Evolutionary conservation across 2,113 vertebrate species (phyloP), one percentile per base, ranked within the genome.

Genomic region (Catharus fuscescens): DNA sequence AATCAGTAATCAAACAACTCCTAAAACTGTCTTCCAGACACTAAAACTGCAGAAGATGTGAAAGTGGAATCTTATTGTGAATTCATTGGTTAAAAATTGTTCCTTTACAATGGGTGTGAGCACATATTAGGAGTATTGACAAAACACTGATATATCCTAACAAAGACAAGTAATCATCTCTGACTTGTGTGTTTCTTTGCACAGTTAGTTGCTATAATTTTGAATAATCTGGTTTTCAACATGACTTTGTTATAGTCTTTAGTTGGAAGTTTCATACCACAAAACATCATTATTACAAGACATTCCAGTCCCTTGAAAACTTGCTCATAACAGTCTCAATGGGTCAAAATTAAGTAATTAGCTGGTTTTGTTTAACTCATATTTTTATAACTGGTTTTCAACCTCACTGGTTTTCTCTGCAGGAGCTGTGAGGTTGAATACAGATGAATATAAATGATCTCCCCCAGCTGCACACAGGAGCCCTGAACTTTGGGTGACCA

Each of bases 11-110:
- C 82, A 83, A 69, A 66, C 31, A 73, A 25, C 20, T 93, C 67
- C 77, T 89, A 61, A 90, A 95, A 97, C 12, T n/a, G 57, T 45
- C 65, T 94, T 92, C 36, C 38, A 86, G 64, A 84, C 29, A 25
- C 44, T 62, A 50, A 11, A 28, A 45, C 25, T 80, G 32, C 42
- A n/a, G 50, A 19, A 65, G 36, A 36, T 69, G 48, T 94, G 48
- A 92, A 54, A 79, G 24, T 26, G 8, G 59, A 80, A 53, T 25
- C 12, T 23, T 24, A 44, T 8, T 16, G 8, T 31, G 14, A 64
- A 8, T 72, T 19, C 8, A 28, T 32, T 42, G 10, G 3, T 50
- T 29, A 38, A 72, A 67, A 92, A 64, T 73, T 31, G 12, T 26
- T 86, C 40, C 13, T 88, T 88, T 80, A 48, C 19, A 81, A 79